Evolutionary conservation across 2,113 vertebrate species (phyloP).

Genomic region (Parotia lawesii): DNA sequence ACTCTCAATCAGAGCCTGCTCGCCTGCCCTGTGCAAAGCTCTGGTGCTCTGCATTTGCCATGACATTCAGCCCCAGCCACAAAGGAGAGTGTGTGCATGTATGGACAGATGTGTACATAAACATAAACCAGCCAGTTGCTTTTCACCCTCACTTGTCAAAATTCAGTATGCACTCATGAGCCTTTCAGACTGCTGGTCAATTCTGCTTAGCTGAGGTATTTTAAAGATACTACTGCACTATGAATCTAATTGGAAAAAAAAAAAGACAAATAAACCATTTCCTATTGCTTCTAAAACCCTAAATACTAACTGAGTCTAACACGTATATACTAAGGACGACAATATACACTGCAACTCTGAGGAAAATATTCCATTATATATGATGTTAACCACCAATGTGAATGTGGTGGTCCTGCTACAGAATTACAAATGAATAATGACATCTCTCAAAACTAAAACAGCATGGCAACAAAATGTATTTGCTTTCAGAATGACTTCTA

Average conservation of each 20-base stretch:
- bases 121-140: background rate
- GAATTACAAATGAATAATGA: background rate
- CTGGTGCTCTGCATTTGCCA: background rate
- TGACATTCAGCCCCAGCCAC: background rate
- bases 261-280: background rate
- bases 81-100: background rate
- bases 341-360: background rate
- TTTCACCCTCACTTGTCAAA: background rate
- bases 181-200: background rate
- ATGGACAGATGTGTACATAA: background rate
- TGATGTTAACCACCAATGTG: background rate
- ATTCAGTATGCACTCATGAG: background rate
- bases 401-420: background rate
- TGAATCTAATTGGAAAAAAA: background rate
- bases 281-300: background rate
- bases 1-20: background rate
- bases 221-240: background rate
- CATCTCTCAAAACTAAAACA: background rate
- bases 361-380: background rate
- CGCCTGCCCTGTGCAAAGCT: background rate
- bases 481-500: background rate
- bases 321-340: background rate
- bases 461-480: background rate
- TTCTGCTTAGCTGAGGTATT: background rate
- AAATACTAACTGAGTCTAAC: background rate